Evolutionary conservation across 2,113 vertebrate genomes (phyloP), one percentile per base, ranked within the genome.

Genomic region (Rhabdornis inornatus): DNA sequence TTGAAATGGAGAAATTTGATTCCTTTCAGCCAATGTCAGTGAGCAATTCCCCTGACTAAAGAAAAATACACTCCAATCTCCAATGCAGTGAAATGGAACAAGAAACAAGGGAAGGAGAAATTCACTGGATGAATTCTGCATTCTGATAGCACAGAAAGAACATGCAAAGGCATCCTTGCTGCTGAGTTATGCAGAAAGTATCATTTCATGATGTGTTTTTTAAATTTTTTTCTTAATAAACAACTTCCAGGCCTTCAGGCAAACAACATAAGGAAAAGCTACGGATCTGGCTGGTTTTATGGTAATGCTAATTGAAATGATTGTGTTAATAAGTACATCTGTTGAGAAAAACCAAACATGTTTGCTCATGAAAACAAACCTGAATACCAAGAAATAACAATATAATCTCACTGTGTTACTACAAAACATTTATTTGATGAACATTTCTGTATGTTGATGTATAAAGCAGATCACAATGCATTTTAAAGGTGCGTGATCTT

Each of bases 1-100:
- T 63, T 40, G 52, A 89, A 94, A 96, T 31, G 18, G 53, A 92
- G 80, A 92, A 89, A 95, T 87, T 55, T 49, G 56, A 94, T 91
- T 92, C 86, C 30, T 90, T 89, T 63, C 80, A 66, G 77, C 50
- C 65, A 70, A 55, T n/a, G 66, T 39, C 80, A 89, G 50, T 15
- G 61, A 87, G 60, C 47, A 91, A 84, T 90, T 56, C 61, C 76
- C 68, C 24, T 2, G 5, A 40, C 71, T 70, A 37, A 45, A 91
- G 87, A 83, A 91, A 91, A 96, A 94, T 45, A 89, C 2, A 39
- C 70, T 50, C 42, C n/a, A 60, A 83, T 56, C 39, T 60, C 57
- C 65, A 71, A 37, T 3, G 68, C 82, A 92, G 76, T 56, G 52
- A 89, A 90, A 95, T 12, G 55, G 81, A 97, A 84, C n/a, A 81